Evolutionary conservation across 2,888 invertebrate species (phyloP).

Genomic region (Drosophila suboccidentalis): DNA sequence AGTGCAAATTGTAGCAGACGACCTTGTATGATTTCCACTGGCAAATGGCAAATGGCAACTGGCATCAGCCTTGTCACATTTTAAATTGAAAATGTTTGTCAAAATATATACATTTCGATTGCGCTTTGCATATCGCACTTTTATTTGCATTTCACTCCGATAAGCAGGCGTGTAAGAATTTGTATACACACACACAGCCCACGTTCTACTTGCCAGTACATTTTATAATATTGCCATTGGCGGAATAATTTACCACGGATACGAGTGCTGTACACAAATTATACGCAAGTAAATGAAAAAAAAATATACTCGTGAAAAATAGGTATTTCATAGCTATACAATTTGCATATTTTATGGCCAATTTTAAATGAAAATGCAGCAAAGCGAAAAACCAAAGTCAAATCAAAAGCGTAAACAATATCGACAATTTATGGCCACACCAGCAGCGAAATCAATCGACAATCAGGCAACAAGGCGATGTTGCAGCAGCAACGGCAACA

Average conservation of each 20-base stretch:
- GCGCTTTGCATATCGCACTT: slow-evolving; percentile 23
- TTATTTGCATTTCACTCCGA: slow-evolving; percentile 46
- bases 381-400: slow-evolving; percentile 51
- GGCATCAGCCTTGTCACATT: slow-evolving; percentile 60
- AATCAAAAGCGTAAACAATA: slow-evolving; percentile 66
- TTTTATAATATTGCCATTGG: slow-evolving; percentile 22
- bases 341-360: slow-evolving; percentile 72
- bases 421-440: slow-evolving; percentile 59
- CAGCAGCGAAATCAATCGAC: slow-evolving; percentile 51
- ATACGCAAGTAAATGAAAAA: slow-evolving; percentile 17
- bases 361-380: slow-evolving; percentile 65
- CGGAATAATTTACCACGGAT: slow-evolving; percentile 12
- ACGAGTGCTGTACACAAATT: slow-evolving; percentile 14
- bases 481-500: slow-evolving; percentile 25
- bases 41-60: slow-evolving; percentile 38
- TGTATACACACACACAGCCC: not conserved
- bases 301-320: slow-evolving; percentile 7
- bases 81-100: slow-evolving; percentile 78
- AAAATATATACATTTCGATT: slow-evolving; percentile 37
- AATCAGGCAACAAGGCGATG: slow-evolving; percentile 51
- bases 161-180: slow-evolving; percentile 39
- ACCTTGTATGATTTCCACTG: slow-evolving; percentile 16
- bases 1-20: slow-evolving; percentile 47
- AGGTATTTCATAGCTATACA: slow-evolving; percentile 25
- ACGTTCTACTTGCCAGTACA: slow-evolving; percentile 7